Evolutionary conservation across 2,888 invertebrate genomes (phyloP).

Genomic region (Acrobasis consociella): DNA sequence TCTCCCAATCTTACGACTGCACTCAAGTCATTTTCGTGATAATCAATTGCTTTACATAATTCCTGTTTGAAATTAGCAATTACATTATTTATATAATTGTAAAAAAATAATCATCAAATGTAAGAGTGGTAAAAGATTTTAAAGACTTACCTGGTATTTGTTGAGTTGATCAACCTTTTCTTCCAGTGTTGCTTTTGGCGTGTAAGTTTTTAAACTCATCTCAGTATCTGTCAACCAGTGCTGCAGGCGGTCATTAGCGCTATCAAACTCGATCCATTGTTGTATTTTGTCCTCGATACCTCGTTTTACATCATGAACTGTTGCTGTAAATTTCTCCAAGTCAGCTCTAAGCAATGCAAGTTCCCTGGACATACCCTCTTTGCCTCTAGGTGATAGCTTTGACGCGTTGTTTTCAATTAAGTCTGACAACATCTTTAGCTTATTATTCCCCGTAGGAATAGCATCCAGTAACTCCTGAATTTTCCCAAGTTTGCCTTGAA

Average conservation of each 20-base stretch:
- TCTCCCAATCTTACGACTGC: constrained; percentile 89
- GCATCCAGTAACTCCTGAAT: constrained; percentile 91
- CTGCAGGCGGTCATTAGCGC: constrained; percentile 90
- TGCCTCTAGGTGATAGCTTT: constrained; percentile 90
- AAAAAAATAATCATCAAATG: constrained; percentile 18
- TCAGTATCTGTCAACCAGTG: constrained; percentile 94
- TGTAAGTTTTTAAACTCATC: constrained; percentile 91
- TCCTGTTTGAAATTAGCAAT: constrained; percentile 84
- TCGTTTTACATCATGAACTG: constrained; percentile 89
- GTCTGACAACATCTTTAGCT: constrained; percentile 88
- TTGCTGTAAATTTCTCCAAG: constrained; percentile 90
- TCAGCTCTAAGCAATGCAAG: constrained; percentile 91
- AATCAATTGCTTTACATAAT: constrained; percentile 88
- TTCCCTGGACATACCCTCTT: constrained; percentile 93
- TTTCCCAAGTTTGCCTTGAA: constrained; percentile 91
- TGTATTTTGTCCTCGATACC: constrained; percentile 92
- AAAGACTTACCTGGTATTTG: constrained; percentile 90
- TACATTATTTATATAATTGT: constrained; percentile 36
- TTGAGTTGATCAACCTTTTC: constrained; percentile 95
- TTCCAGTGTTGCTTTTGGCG: constrained; percentile 91
- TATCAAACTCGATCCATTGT: constrained; percentile 96
- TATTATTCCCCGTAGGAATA: constrained; percentile 89
- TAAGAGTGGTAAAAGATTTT: not conserved
- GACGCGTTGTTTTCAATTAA: constrained; percentile 87
- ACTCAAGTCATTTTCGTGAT: constrained; percentile 87